These are phyloP conservation scores for Phataginus tetradactyla DNA, from an alignment of 2,797 vertebrate species.

Conservation along the genomic window DNA sequence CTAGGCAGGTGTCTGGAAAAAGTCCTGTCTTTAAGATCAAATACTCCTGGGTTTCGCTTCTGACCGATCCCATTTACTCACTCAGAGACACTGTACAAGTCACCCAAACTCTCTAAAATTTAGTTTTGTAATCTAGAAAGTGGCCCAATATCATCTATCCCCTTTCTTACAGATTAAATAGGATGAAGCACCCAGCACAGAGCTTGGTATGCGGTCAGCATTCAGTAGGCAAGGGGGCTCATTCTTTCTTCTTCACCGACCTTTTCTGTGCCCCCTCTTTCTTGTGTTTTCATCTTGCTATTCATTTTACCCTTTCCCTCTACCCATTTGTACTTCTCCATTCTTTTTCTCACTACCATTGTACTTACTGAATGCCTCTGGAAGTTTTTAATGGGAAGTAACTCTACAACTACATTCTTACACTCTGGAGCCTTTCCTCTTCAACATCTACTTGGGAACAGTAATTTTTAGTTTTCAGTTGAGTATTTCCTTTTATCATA, in stretches of 20 bases:
- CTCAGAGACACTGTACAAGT: not conserved
- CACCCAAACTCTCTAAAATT: not conserved
- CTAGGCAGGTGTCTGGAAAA: not conserved
- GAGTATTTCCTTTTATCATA: slow-evolving; percentile 40
- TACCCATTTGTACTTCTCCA: not conserved
- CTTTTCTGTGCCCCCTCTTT: not conserved
- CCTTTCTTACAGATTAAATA: not conserved
- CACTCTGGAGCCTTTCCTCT: not conserved
- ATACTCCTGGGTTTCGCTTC: not conserved
- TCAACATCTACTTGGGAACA: not conserved
- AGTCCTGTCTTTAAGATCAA: not conserved
- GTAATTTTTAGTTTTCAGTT: not conserved
- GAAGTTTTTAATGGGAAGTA: slow-evolving; percentile 24
- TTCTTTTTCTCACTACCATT: not conserved
- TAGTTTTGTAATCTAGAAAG: not conserved
- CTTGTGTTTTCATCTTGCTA: not conserved
- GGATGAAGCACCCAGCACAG: not conserved
- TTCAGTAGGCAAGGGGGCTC: not conserved
- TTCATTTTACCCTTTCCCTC: not conserved
- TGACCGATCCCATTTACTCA: not conserved
- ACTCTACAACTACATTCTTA: not conserved
- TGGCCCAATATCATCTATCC: not conserved
- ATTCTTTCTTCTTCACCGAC: not conserved
- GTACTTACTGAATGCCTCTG: not conserved
- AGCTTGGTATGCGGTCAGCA: not conserved